These are phyloP conservation scores for Enteromius mattozi DNA, from an alignment of 2,797 vertebrate genomes.

Conservation along the genomic window DNA sequence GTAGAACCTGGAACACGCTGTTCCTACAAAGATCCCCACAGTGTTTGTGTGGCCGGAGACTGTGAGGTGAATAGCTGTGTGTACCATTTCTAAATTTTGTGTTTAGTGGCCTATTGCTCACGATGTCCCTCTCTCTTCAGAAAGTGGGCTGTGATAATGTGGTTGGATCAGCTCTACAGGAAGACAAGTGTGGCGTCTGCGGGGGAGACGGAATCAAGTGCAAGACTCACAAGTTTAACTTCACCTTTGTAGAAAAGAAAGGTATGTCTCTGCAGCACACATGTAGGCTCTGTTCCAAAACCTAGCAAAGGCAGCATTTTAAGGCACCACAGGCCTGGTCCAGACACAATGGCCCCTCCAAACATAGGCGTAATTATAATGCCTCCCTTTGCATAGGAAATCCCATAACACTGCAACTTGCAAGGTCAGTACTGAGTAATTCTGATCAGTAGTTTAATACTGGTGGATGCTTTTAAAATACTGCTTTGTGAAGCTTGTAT, in stretches of 20 bases:
- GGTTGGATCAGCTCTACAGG: constrained; percentile 90
- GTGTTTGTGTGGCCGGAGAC: constrained; percentile 91
- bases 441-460: neutral
- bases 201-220: constrained; percentile 93
- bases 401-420: neutral
- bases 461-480: neutral
- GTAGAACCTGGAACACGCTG: constrained; percentile 92
- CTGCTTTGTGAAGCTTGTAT: neutral
- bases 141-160: constrained; percentile 94
- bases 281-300: neutral
- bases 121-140: constrained; percentile 72
- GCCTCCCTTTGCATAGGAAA: neutral
- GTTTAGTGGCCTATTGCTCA: constrained; percentile 26
- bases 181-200: constrained; percentile 96
- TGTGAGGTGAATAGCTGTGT: constrained; percentile 84
- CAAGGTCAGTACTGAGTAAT: neutral
- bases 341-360: neutral
- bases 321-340: neutral
- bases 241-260: constrained; percentile 87
- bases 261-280: constrained; percentile 66
- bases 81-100: neutral
- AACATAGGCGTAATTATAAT: neutral
- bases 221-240: constrained; percentile 91
- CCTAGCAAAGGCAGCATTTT: neutral
- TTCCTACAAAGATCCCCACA: constrained; percentile 95